Conservation (phyloP, 2,888 invertebrate genomes). For the Pycnomerus fuliginosus region DNA sequence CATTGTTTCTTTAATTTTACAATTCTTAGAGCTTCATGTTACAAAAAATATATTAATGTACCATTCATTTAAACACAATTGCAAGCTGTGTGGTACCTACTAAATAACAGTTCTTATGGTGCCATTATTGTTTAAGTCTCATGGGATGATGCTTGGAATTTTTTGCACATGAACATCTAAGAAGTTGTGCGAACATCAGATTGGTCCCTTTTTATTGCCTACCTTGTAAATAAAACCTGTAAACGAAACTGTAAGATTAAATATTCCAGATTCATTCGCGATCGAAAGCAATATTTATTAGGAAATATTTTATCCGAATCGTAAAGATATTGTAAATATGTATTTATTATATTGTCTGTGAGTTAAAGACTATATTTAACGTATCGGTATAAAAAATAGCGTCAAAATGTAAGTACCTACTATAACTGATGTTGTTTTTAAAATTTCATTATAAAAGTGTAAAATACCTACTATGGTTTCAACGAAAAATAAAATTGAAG, state of each 20-base stretch:
- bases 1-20: conserved; percentile 47
- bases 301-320: conserved; percentile 24
- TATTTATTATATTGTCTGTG: conserved; percentile 32
- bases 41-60: conserved; percentile 48
- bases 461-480: too few relatives aligned
- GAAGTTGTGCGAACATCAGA: conserved; percentile 5
- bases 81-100: conserved; percentile 44
- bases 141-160: conserved; percentile 23
- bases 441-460: too few relatives aligned
- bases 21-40: conserved; percentile 44
- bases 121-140: conserved; percentile 33
- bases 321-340: conserved; percentile 33
- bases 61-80: conserved; percentile 51
- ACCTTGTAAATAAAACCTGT: conserved; percentile 5
- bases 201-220: not conserved
- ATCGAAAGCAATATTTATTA: conserved; percentile 42
- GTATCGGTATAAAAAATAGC: too few relatives aligned
- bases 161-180: conserved; percentile 7
- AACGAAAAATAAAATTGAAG: too few relatives aligned
- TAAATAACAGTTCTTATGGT: conserved; percentile 34
- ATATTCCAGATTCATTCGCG: conserved; percentile 31
- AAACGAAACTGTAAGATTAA: conserved; percentile 26
- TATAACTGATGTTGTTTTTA: too few relatives aligned
- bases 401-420: too few relatives aligned
- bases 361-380: conserved; percentile 22